phyloP scores from a whole-genome alignment of 1,140 invertebrate species.

The Delia radicum region DNA sequence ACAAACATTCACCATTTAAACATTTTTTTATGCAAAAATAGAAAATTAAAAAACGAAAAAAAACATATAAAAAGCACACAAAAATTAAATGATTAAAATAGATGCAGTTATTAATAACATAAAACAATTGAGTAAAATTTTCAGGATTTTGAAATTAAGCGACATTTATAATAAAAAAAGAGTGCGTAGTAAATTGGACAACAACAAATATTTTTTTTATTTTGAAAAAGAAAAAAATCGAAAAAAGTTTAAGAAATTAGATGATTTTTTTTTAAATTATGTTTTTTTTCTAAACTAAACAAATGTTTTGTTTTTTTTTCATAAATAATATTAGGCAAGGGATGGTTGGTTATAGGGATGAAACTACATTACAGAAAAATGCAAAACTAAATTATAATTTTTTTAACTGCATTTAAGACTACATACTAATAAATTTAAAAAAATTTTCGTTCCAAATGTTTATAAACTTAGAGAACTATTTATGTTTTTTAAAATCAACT shows the following conservation, averaged over 20 bases:
- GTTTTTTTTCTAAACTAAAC: conserved; percentile 7
- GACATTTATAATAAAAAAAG: background rate
- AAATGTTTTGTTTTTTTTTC: background rate
- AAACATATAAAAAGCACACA: background rate
- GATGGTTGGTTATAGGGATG: too few relatives aligned
- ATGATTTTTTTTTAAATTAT: background rate
- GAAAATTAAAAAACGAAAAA: background rate
- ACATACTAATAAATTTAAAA: too few relatives aligned
- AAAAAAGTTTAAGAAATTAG: conserved; percentile 29
- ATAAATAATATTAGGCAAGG: too few relatives aligned
- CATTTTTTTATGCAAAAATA: background rate
- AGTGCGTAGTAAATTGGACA: conserved; percentile 40
- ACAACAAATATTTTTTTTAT: conserved; percentile 42
- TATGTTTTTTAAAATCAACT: too few relatives aligned
- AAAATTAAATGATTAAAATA: background rate
- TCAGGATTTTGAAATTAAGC: conserved; percentile 9
- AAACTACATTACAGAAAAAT: background rate
- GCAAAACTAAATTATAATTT: background rate
- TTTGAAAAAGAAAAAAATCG: conserved; percentile 39
- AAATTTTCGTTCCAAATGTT: too few relatives aligned
- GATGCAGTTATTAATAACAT: background rate
- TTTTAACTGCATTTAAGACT: too few relatives aligned
- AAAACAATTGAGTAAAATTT: background rate
- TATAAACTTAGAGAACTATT: too few relatives aligned
- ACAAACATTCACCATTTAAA: conserved; percentile 8